Evolutionary conservation across 2,113 vertebrate genomes (phyloP).

Genomic region (Oostethus manadensis): DNA sequence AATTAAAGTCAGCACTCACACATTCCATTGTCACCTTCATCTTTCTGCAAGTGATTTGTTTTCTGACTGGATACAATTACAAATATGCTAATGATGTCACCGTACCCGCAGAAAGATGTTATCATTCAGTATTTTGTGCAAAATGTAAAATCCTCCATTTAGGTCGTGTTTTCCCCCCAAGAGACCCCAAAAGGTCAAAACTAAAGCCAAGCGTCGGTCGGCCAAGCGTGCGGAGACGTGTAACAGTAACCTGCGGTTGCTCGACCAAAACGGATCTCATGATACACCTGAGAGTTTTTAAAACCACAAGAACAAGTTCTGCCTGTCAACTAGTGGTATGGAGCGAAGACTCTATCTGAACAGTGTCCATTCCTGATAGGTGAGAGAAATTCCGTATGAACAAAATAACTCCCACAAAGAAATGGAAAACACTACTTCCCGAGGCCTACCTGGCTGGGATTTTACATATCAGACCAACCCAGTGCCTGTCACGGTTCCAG

Average conservation of each 20-base stretch:
- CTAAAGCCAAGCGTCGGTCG: constrained; percentile 44
- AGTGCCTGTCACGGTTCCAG: constrained; percentile 57
- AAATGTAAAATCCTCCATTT: constrained; percentile 49
- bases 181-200: constrained; percentile 50
- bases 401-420: constrained; percentile 29
- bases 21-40: background rate
- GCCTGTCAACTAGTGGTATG: constrained; percentile 50
- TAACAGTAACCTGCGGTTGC: constrained; percentile 61
- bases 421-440: constrained; percentile 36
- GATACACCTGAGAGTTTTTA: constrained; percentile 47
- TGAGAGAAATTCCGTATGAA: constrained; percentile 34
- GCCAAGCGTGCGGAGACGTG: constrained; percentile 45
- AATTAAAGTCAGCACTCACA: background rate
- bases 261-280: constrained; percentile 50
- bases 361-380: constrained; percentile 10
- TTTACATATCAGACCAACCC: constrained; percentile 63
- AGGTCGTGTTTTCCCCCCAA: constrained; percentile 40
- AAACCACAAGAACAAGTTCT: constrained; percentile 63
- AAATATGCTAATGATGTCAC: constrained; percentile 53
- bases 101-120: constrained; percentile 38
- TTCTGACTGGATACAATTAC: constrained; percentile 31
- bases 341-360: constrained; percentile 28
- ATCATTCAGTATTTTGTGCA: constrained; percentile 39
- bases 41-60: constrained; percentile 1
- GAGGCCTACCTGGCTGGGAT: constrained; percentile 53